These are phyloP conservation scores for Tryphoninae sp. DNA, from an alignment of 2,888 invertebrate species.

Conservation along the genomic window DNA sequence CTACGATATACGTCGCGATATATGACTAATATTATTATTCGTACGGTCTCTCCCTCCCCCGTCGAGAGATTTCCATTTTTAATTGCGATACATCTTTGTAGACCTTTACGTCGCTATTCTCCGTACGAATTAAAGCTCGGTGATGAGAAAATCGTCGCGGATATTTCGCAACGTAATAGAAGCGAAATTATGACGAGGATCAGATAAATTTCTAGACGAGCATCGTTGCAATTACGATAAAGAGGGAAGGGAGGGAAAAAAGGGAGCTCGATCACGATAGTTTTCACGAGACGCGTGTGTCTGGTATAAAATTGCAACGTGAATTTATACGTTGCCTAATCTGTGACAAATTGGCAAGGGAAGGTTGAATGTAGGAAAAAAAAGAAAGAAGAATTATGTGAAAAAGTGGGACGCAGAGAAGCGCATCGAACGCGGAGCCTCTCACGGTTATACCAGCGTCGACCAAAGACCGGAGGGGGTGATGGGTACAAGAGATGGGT, in stretches of 20 bases:
- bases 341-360: conserved; percentile 76
- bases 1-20: background rate
- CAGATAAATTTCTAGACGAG: conserved; percentile 25
- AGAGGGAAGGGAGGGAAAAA: conserved; percentile 30
- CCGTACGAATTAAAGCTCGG: background rate
- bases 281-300: conserved; percentile 42
- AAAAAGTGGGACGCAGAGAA: conserved; percentile 20
- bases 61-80: conserved; percentile 54
- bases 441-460: conserved; percentile 32
- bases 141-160: conserved; percentile 4
- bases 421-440: conserved; percentile 59
- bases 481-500: conserved; percentile 49
- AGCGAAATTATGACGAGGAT: conserved; percentile 6
- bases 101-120: conserved; percentile 23
- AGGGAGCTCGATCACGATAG: conserved; percentile 24
- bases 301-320: conserved; percentile 67
- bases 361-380: conserved; percentile 35
- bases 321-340: conserved; percentile 78
- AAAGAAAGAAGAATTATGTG: conserved; percentile 15
- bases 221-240: conserved; percentile 18
- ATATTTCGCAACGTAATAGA: background rate
- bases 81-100: conserved; percentile 60
- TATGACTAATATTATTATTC: conserved; percentile 62
- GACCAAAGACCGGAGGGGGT: conserved; percentile 57
- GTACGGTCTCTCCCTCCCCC: conserved; percentile 37